phyloP scores from a whole-genome alignment of 2,888 invertebrate genomes.

The Standfussiana lucernea region DNA sequence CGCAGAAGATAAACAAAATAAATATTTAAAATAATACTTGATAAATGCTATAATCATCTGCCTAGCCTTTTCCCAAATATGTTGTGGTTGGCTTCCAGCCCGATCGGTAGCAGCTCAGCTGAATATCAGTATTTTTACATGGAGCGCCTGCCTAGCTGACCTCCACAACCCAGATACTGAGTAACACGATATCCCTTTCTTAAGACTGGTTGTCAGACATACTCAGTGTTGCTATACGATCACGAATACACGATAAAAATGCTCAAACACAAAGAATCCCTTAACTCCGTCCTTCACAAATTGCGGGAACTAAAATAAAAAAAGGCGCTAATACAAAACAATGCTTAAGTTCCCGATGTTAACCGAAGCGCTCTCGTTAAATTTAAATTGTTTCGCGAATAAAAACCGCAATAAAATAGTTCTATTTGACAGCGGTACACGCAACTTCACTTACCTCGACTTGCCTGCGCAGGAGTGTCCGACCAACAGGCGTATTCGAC shows the following conservation, averaged over 20 bases:
- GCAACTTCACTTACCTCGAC: constrained; percentile 89
- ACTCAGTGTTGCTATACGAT: background rate
- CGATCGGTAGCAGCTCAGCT: background rate
- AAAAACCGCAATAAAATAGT: constrained; percentile 86
- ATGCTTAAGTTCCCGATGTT: constrained; percentile 70
- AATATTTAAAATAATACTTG: background rate
- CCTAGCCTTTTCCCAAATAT: background rate
- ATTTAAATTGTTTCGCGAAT: constrained; percentile 80
- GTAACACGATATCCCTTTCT: background rate
- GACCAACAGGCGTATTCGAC: constrained; percentile 76
- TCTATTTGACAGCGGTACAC: constrained; percentile 85
- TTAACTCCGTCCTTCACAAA: constrained; percentile 12
- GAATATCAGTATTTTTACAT: background rate
- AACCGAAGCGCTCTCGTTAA: constrained; percentile 75
- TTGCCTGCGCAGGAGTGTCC: constrained; percentile 85
- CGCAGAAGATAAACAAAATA: background rate
- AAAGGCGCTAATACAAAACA: constrained; percentile 59
- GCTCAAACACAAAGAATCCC: constrained; percentile 8
- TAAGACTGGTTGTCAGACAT: background rate
- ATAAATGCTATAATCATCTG: background rate
- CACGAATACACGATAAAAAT: background rate
- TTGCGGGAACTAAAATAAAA: constrained; percentile 47
- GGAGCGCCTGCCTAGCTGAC: background rate
- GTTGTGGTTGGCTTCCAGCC: background rate
- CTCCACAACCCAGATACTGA: background rate